Percentiles rank a stretch among this genome's conserved stretches.
These are phyloP conservation scores for Siniperca chuatsi DNA, from an alignment of 2,113 vertebrate species.

Conservation along the genomic window DNA sequence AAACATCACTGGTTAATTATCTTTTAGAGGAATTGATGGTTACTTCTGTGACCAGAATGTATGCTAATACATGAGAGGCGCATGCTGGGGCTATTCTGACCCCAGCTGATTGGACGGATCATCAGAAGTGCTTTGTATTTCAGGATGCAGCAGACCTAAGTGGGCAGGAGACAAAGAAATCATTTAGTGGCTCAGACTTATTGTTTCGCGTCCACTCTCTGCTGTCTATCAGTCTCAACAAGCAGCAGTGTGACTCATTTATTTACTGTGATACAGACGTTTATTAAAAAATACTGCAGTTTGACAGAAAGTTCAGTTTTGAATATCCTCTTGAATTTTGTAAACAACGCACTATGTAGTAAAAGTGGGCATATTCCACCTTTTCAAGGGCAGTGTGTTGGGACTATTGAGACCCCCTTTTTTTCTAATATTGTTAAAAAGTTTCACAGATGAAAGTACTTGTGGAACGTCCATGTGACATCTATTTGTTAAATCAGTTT, in stretches of 20 bases:
- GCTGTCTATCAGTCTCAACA: conserved; percentile 10
- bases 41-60: neutral
- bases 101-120: neutral
- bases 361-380: neutral
- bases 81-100: neutral
- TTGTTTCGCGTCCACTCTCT: neutral
- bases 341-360: neutral
- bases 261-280: conserved; percentile 8
- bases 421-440: neutral
- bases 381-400: neutral
- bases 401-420: neutral
- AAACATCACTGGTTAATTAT: neutral
- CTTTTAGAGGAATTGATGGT: neutral
- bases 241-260: conserved; percentile 27
- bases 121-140: neutral
- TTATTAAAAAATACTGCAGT: conserved; percentile 5
- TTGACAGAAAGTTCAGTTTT: neutral
- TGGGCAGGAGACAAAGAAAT: conserved; percentile 5
- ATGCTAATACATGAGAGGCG: neutral
- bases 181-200: neutral
- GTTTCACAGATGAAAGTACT: neutral
- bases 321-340: neutral
- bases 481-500: neutral
- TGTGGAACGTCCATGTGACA: neutral
- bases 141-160: conserved; percentile 8